Percentiles rank a stretch among this genome's conserved stretches.
These are phyloP conservation scores for Amblyjoppa fuscipennis DNA, from an alignment of 2,888 invertebrate genomes.

Conservation along the genomic window DNA sequence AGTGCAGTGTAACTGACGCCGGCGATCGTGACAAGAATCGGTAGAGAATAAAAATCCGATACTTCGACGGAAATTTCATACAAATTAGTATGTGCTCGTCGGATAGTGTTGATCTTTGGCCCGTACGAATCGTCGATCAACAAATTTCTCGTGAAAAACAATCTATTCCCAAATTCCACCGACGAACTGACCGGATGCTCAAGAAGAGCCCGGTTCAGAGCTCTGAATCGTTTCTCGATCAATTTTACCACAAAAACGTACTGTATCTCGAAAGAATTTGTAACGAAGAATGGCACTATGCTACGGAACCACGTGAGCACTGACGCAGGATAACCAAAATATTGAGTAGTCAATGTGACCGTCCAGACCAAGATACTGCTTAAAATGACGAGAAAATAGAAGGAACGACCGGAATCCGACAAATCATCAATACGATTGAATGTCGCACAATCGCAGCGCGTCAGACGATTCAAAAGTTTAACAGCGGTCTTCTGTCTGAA, in stretches of 20 bases:
- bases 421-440: neutral
- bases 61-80: slow-evolving; percentile 61
- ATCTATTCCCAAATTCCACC: neutral
- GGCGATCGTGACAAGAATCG: slow-evolving; percentile 17
- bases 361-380: neutral
- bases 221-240: slow-evolving; percentile 40
- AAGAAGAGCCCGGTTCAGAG: slow-evolving; percentile 55
- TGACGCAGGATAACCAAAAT: neutral
- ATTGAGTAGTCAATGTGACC: neutral
- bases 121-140: too few relatives aligned
- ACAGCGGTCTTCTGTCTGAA: slow-evolving; percentile 11
- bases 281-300: slow-evolving; percentile 6
- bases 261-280: slow-evolving; percentile 52
- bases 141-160: too few relatives aligned
- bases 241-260: slow-evolving; percentile 62
- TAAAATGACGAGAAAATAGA: neutral
- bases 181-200: neutral
- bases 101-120: slow-evolving; percentile 39
- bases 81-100: slow-evolving; percentile 51
- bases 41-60: slow-evolving; percentile 65
- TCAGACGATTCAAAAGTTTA: slow-evolving; percentile 12
- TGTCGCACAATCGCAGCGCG: neutral
- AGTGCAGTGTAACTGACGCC: slow-evolving; percentile 23
- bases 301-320: slow-evolving; percentile 1
- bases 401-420: neutral